These are phyloP conservation scores for Aphaenogaster rudis DNA, from an alignment of 1,140 invertebrate species.

Conservation along the genomic window DNA sequence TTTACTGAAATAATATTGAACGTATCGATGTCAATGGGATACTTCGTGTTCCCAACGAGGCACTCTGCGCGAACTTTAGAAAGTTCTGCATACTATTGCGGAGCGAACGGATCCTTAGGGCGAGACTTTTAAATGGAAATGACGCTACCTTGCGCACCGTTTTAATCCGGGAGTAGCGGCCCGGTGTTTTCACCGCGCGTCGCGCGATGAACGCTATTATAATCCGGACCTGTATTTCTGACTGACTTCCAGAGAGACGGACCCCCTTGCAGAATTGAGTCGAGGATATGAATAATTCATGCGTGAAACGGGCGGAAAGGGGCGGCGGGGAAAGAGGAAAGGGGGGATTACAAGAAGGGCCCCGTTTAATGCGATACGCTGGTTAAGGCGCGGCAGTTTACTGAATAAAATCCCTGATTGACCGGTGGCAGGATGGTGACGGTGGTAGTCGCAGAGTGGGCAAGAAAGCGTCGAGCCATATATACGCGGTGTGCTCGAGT, in stretches of 20 bases:
- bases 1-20: slow-evolving; percentile 36
- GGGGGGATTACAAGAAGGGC: slow-evolving; percentile 73
- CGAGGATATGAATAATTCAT: slow-evolving; percentile 84
- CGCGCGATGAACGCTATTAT: slow-evolving; percentile 77
- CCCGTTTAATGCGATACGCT: slow-evolving; percentile 84
- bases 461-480: slow-evolving; percentile 80
- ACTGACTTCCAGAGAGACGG: slow-evolving; percentile 80
- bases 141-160: slow-evolving; percentile 64
- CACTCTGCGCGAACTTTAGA: not conserved
- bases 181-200: slow-evolving; percentile 71
- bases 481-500: slow-evolving; percentile 61
- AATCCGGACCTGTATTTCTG: slow-evolving; percentile 81
- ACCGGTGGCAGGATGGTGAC: slow-evolving; percentile 80
- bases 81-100: not conserved
- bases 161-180: slow-evolving; percentile 58
- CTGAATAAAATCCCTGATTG: slow-evolving; percentile 85
- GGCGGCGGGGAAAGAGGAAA: slow-evolving; percentile 27
- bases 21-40: slow-evolving; percentile 4
- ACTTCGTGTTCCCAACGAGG: too few relatives aligned
- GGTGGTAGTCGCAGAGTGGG: slow-evolving; percentile 64
- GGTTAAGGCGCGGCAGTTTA: slow-evolving; percentile 81
- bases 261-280: slow-evolving; percentile 83
- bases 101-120: not conserved
- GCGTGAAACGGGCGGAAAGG: slow-evolving; percentile 44
- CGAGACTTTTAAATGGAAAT: slow-evolving; percentile 76